Conservation (phyloP, 2,797 vertebrate genomes). For the Lithobates sylvaticus region DNA sequence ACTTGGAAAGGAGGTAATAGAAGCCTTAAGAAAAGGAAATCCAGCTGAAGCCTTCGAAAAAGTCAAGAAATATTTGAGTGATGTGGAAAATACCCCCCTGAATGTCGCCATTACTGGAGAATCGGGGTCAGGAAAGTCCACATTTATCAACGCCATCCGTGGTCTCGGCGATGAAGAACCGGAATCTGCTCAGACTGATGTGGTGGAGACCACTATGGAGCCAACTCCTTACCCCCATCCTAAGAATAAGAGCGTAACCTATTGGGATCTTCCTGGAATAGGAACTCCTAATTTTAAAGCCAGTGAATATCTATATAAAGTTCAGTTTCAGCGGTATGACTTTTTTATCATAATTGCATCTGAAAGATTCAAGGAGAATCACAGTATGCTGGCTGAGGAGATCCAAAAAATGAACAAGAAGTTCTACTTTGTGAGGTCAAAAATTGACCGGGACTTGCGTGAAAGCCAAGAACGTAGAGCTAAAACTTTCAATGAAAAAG, state of each 20-base stretch:
- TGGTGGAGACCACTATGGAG: not conserved
- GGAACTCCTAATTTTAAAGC: not conserved
- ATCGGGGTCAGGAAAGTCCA: not conserved
- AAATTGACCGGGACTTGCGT: not conserved
- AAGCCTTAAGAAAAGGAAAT: not conserved
- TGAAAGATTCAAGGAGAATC: not conserved
- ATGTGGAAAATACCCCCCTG: not conserved
- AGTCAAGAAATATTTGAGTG: not conserved
- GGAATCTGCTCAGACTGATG: not conserved
- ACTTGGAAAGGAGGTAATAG: too few relatives aligned
- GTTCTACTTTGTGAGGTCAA: constrained; percentile 22
- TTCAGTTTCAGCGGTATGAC: not conserved
- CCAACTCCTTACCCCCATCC: not conserved
- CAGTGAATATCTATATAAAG: not conserved
- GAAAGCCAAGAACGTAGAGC: not conserved
- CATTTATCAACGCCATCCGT: constrained; percentile 8
- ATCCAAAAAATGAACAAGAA: not conserved
- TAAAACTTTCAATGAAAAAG: not conserved
- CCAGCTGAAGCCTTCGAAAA: not conserved
- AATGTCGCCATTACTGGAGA: constrained; percentile 21
- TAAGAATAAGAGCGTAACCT: not conserved
- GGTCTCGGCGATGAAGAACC: not conserved
- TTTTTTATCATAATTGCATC: constrained; percentile 1
- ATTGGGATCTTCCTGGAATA: constrained; percentile 14
- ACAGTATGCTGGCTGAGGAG: not conserved